Evolutionary conservation across 2,797 vertebrate species (phyloP).

Genomic region (Avahi laniger): DNA sequence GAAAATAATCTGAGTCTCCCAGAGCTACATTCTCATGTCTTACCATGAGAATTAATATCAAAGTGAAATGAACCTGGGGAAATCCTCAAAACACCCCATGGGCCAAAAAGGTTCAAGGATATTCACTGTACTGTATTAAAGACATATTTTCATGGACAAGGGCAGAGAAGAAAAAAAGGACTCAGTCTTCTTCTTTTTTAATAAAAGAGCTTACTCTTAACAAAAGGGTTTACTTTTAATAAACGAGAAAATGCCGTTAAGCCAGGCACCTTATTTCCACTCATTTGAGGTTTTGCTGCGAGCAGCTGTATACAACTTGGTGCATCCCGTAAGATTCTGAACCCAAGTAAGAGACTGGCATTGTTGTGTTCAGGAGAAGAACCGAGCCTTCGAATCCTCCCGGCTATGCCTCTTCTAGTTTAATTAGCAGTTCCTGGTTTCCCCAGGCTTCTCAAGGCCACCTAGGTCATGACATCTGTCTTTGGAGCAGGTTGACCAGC

Average conservation of each 20-base stretch:
- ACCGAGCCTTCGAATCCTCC: not conserved
- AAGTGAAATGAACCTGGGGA: not conserved
- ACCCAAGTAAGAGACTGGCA: not conserved
- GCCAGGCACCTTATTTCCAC: not conserved
- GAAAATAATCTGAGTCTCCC: not conserved
- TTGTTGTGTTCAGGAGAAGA: not conserved
- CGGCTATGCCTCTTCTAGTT: accelerated
- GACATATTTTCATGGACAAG: constrained; percentile 30
- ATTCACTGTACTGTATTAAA: not conserved
- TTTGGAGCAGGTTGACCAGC: not conserved
- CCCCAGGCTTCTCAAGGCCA: not conserved
- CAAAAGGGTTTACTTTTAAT: not conserved
- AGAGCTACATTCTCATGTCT: not conserved
- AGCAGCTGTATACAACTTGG: not conserved
- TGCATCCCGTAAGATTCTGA: not conserved
- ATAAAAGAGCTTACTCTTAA: not conserved
- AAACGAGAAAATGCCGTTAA: not conserved
- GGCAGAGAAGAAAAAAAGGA: not conserved
- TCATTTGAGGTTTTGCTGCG: not conserved
- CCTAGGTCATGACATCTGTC: not conserved
- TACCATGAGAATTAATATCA: not conserved
- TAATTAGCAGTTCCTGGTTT: not conserved
- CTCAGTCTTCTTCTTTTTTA: not conserved
- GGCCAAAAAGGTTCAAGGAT: not conserved
- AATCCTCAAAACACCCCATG: not conserved